Percentiles rank a stretch among this genome's conserved stretches.
Evolutionary conservation across 2,113 vertebrate species (phyloP).

Genomic region (Ailurus styani): DNA sequence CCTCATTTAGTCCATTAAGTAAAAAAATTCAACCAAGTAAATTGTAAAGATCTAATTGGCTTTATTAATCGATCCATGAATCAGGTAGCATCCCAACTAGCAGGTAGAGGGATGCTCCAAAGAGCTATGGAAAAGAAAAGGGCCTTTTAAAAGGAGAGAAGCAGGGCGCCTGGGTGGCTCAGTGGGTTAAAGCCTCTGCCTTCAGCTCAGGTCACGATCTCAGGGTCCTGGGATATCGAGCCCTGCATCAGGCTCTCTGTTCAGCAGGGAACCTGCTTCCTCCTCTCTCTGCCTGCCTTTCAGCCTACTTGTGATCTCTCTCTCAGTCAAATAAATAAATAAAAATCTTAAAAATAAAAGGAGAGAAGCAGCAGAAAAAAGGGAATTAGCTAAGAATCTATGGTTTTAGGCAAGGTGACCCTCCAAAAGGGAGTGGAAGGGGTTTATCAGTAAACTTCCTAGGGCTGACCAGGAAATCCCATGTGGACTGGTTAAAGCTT

Average conservation of each 20-base stretch:
- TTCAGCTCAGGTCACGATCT: too few relatives aligned
- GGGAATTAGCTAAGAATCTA: background rate
- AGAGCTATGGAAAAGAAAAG: background rate
- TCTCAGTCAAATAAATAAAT: too few relatives aligned
- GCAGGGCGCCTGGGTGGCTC: too few relatives aligned
- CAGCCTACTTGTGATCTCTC: too few relatives aligned
- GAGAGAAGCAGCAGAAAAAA: background rate
- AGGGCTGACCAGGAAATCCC: background rate
- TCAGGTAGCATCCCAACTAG: background rate
- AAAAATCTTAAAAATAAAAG: too few relatives aligned
- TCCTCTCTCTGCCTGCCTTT: too few relatives aligned
- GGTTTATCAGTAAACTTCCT: background rate
- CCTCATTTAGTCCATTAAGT: background rate
- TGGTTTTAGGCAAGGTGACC: background rate
- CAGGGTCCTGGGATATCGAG: too few relatives aligned
- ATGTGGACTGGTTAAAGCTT: background rate
- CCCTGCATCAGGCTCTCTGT: too few relatives aligned
- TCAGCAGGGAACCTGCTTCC: too few relatives aligned
- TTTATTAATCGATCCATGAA: background rate
- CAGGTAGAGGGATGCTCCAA: background rate
- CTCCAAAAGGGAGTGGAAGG: background rate
- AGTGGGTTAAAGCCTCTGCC: too few relatives aligned
- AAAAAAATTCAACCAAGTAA: background rate
- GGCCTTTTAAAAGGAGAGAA: background rate
- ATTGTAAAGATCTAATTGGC: background rate